A percentile compares a stretch with the other conserved stretches of the same genome.
These are phyloP conservation scores for Synergus itoensis DNA, from an alignment of 2,888 invertebrate genomes.

Conservation along the genomic window DNA sequence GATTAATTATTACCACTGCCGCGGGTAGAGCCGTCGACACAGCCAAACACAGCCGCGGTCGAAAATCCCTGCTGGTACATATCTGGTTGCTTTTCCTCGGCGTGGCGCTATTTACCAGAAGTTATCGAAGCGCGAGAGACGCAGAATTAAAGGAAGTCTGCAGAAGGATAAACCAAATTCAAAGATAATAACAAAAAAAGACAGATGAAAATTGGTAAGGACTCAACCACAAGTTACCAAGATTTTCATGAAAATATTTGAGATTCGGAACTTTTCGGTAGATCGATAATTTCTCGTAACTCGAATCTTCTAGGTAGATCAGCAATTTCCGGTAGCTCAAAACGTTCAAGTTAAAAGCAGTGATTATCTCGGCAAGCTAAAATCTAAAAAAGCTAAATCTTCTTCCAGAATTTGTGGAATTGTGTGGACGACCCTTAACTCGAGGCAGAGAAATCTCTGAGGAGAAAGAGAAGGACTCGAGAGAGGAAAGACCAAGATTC, in stretches of 20 bases:
- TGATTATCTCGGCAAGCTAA: neutral
- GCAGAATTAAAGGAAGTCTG: conserved; percentile 66
- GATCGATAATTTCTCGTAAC: too few relatives aligned
- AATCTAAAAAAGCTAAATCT: too few relatives aligned
- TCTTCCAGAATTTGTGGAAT: neutral
- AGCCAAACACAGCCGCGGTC: conserved; percentile 42
- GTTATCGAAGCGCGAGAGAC: conserved; percentile 68
- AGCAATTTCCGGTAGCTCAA: too few relatives aligned
- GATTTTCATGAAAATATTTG: too few relatives aligned
- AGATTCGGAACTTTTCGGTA: too few relatives aligned
- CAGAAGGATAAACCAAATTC: conserved; percentile 53
- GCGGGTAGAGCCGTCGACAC: conserved; percentile 40
- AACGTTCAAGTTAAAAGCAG: neutral
- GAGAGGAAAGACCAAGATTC: conserved; percentile 53
- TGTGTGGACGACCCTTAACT: neutral
- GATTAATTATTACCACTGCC: conserved; percentile 61
- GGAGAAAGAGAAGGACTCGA: conserved; percentile 35
- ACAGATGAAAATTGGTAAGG: neutral
- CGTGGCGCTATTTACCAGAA: conserved; percentile 67
- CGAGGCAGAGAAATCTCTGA: neutral
- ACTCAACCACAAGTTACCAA: neutral
- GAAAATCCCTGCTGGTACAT: conserved; percentile 54
- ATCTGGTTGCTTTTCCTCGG: conserved; percentile 59
- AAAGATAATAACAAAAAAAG: conserved; percentile 48
- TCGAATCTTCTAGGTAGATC: too few relatives aligned